These are phyloP conservation scores for Barypeithes pellucidus DNA, from an alignment of 2,888 invertebrate species.

Conservation along the genomic window DNA sequence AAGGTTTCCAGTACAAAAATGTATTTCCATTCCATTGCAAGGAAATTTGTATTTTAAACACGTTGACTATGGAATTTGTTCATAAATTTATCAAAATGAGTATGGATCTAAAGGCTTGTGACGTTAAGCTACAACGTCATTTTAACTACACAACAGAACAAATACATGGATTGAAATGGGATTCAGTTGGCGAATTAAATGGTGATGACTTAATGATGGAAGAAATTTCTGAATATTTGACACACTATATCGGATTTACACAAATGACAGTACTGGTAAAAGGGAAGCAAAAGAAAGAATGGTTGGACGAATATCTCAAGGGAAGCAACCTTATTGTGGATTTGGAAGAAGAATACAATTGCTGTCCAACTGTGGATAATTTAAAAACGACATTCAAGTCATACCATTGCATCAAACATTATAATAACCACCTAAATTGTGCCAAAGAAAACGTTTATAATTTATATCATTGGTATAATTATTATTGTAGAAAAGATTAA, in stretches of 20 bases:
- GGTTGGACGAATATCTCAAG: background rate
- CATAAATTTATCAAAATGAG: background rate
- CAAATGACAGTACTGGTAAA: background rate
- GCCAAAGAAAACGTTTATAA: conserved; percentile 1
- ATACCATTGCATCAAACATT: background rate
- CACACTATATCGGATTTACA: background rate
- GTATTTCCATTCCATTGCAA: background rate
- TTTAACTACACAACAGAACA: background rate
- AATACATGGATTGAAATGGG: background rate
- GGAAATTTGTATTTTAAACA: conserved; percentile 1
- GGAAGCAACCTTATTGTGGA: background rate
- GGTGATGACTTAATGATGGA: background rate
- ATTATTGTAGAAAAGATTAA: background rate
- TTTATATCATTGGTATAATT: background rate
- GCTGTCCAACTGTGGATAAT: background rate
- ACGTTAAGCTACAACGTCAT: background rate
- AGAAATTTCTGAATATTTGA: conserved; percentile 2
- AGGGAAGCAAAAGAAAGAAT: background rate
- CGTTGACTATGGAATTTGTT: background rate
- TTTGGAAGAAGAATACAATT: background rate
- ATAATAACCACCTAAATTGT: background rate
- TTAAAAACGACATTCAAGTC: background rate
- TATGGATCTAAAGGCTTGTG: background rate
- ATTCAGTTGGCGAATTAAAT: background rate
- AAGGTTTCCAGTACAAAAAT: conserved; percentile 3